Conservation (phyloP, 2,888 invertebrate genomes). For the Branchellion lobata region DNA sequence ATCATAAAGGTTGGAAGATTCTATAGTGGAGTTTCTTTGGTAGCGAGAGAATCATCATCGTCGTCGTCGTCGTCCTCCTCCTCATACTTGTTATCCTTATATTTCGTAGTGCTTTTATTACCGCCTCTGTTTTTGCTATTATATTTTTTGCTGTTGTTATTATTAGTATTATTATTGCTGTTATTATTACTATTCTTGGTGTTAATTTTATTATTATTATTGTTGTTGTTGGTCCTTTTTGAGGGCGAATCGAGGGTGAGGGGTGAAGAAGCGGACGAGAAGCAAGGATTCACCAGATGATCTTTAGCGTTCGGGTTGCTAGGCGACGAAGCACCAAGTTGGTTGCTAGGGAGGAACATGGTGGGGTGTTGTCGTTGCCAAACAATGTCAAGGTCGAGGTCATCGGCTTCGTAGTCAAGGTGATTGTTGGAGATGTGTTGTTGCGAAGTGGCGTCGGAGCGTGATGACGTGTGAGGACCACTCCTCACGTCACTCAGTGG, state of each 20-base stretch:
- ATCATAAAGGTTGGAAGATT: neutral
- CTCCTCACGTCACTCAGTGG: conserved; percentile 47
- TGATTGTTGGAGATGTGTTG: neutral
- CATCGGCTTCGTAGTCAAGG: conserved; percentile 26
- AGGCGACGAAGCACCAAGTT: conserved; percentile 53
- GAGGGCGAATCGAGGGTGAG: conserved; percentile 12
- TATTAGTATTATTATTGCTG: neutral
- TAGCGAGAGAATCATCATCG: neutral
- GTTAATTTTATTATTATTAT: neutral
- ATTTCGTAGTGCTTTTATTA: neutral
- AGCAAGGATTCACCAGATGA: conserved; percentile 61
- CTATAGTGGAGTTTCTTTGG: conserved; percentile 5
- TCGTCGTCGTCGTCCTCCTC: neutral
- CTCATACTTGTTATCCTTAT: neutral
- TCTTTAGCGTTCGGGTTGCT: conserved; percentile 55
- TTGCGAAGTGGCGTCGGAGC: neutral
- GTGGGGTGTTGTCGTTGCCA: conserved; percentile 57
- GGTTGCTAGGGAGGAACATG: conserved; percentile 53
- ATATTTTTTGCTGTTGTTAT: neutral
- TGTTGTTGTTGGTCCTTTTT: neutral
- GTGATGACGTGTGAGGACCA: conserved; percentile 43
- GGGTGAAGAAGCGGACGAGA: conserved; percentile 50
- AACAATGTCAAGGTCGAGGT: conserved; percentile 53
- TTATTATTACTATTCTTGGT: neutral
- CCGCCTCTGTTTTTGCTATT: neutral